Evolutionary conservation across 2,888 invertebrate genomes (phyloP).

Genomic region (Frankliniella fusca): DNA sequence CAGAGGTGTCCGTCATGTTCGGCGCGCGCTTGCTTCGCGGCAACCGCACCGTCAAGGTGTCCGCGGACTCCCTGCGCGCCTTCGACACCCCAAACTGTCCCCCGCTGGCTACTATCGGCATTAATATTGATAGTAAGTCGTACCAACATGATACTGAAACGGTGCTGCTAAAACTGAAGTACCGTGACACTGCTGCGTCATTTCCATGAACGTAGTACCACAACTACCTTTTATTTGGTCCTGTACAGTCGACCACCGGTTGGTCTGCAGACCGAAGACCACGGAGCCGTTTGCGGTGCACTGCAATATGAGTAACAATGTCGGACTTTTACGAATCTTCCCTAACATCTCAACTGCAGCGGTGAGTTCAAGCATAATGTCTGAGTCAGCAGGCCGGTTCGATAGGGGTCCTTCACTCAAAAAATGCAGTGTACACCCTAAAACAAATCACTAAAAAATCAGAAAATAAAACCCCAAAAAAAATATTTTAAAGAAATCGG

Average conservation of each 20-base stretch:
- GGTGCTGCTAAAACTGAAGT: background rate
- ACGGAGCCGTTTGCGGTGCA: constrained; percentile 68
- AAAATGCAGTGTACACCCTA: too few species aligned
- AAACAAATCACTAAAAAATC: too few species aligned
- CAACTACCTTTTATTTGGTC: constrained; percentile 9
- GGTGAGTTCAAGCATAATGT: constrained; percentile 42
- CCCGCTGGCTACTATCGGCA: constrained; percentile 76
- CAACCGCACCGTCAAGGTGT: constrained; percentile 77
- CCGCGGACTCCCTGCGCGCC: constrained; percentile 67
- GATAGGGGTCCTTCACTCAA: too few species aligned
- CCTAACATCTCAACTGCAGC: constrained; percentile 84
- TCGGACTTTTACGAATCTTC: constrained; percentile 80
- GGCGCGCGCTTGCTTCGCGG: constrained; percentile 83
- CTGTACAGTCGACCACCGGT: constrained; percentile 58
- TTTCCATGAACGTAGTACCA: background rate
- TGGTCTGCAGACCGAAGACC: constrained; percentile 59
- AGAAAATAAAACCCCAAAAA: too few species aligned
- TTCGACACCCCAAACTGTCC: constrained; percentile 84
- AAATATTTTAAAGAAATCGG: too few species aligned
- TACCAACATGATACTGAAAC: constrained; percentile 32
- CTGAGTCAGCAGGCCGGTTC: too few species aligned
- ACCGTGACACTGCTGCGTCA: too few species aligned
- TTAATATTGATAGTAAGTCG: constrained; percentile 63
- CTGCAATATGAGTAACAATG: constrained; percentile 72
- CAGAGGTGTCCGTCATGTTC: constrained; percentile 89